Base-by-base conservation (phyloP, 2,797 vertebrate genomes). In the Takifugu ocellatus region DNA sequence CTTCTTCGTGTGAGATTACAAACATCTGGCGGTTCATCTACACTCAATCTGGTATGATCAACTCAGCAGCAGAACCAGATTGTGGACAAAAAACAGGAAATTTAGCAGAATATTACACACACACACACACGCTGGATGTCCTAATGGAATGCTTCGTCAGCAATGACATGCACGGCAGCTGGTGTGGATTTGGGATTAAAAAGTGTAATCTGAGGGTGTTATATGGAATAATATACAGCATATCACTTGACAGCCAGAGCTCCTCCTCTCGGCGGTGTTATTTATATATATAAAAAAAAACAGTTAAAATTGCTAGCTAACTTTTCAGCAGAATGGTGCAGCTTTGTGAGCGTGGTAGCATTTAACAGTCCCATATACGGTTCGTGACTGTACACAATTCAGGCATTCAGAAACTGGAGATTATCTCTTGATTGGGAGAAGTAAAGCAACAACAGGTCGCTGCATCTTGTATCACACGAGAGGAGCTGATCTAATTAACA, bases 21-120 rank as follows among this genome's bases (percentile, higher is more conserved):
- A 87, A 89, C 85, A 86, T 87, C 88, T 88, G 88, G 82, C 70
- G 25, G 72, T 81, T 87, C 82, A 87, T 88, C 80, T 73, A 75
- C 83, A 71, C 75, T 77, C 81, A 87, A 87, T 79, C 86, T 85
- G 87, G 84, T 84, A 36, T 43, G 76, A 84, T 81, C 73, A 85
- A 79, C 72, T 73, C 54, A 0, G 75, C 66, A 54, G 59, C 25
- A 55, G 53, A 71, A 52, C 63, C 53, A 31, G 63, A 63, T 64
- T 72, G 52, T 75, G 66, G 79, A 74, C 57, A 63, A 65, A 45
- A n/a, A 45, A 2, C 14, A 10, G 17, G 17, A n/a, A 45, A 78
- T 71, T 63, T 59, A 56, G 56, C 61, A 72, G 65, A 81, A 77
- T 68, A 77, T 82, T 69, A 33, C 8, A 33, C 31, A 33, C 31